phyloP scores from a whole-genome alignment of 1,140 invertebrate genomes.

The Helicoverpa armigera region DNA sequence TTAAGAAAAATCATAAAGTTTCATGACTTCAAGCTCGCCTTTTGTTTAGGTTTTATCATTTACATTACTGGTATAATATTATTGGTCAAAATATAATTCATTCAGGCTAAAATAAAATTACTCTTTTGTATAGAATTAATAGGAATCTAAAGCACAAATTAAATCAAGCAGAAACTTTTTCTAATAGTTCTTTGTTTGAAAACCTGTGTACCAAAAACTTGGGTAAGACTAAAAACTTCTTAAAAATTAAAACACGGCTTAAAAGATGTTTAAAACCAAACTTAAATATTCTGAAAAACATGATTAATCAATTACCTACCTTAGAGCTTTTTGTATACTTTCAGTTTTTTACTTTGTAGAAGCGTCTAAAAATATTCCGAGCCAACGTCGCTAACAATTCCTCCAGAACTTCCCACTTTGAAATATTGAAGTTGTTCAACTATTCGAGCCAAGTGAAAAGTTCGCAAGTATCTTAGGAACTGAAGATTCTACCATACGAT shows the following conservation, averaged over 20 bases:
- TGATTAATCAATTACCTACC: not conserved
- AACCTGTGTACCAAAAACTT: no score
- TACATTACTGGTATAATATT: no score
- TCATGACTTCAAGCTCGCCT: no score
- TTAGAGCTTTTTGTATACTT: conserved; percentile 3
- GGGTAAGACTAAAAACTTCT: not conserved
- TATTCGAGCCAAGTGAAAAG: conserved; percentile 51
- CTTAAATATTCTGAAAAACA: not conserved
- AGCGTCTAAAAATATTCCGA: conserved; percentile 27
- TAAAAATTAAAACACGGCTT: not conserved
- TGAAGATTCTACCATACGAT: conserved; percentile 35
- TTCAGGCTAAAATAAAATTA: no score
- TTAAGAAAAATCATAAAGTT: not conserved
- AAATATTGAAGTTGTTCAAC: conserved; percentile 49
- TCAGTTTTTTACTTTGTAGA: conserved; percentile 10
- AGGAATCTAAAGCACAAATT: no score
- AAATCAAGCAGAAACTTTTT: no score
- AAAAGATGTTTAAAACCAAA: not conserved
- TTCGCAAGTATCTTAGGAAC: conserved; percentile 33
- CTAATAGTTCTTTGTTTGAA: no score
- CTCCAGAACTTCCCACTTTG: conserved; percentile 45
- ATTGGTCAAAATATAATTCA: no score
- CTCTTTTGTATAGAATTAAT: no score
- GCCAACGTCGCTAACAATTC: conserved; percentile 31
- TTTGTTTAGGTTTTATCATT: no score